Evolutionary conservation across 2,888 invertebrate species (phyloP).

Genomic region (Aleiodes testaceus): DNA sequence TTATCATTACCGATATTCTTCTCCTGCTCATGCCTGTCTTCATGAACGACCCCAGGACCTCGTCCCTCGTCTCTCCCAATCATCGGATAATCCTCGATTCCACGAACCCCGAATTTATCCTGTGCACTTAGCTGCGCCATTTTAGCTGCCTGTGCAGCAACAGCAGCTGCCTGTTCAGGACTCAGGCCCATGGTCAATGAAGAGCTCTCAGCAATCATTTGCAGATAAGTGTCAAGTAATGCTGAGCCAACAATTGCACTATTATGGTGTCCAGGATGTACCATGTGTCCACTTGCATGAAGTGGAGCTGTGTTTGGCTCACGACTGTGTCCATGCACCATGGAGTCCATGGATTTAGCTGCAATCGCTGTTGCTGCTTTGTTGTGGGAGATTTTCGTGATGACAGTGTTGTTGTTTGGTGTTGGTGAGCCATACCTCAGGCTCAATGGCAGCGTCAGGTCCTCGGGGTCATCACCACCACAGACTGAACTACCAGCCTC

Average conservation of each 20-base stretch:
- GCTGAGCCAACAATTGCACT: constrained; percentile 77
- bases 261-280: constrained; percentile 62
- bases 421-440: constrained; percentile 78
- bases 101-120: constrained; percentile 67
- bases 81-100: constrained; percentile 67
- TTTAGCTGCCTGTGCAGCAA: constrained; percentile 85
- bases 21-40: constrained; percentile 63
- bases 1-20: constrained; percentile 45
- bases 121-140: constrained; percentile 84
- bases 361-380: constrained; percentile 76
- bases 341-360: constrained; percentile 79
- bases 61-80: constrained; percentile 68
- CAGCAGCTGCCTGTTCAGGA: constrained; percentile 79
- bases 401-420: constrained; percentile 75
- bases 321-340: constrained; percentile 78
- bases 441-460: constrained; percentile 81
- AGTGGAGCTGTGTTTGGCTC: constrained; percentile 81
- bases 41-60: constrained; percentile 61
- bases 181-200: constrained; percentile 79
- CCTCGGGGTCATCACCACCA: constrained; percentile 88
- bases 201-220: constrained; percentile 89
- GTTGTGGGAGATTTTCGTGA: constrained; percentile 64
- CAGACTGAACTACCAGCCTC: constrained; percentile 83
- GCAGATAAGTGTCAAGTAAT: constrained; percentile 89
- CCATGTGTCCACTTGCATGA: constrained; percentile 61